Evolutionary conservation across 2,797 vertebrate genomes (phyloP).

Genomic region (Gymnopithys bicolor): DNA sequence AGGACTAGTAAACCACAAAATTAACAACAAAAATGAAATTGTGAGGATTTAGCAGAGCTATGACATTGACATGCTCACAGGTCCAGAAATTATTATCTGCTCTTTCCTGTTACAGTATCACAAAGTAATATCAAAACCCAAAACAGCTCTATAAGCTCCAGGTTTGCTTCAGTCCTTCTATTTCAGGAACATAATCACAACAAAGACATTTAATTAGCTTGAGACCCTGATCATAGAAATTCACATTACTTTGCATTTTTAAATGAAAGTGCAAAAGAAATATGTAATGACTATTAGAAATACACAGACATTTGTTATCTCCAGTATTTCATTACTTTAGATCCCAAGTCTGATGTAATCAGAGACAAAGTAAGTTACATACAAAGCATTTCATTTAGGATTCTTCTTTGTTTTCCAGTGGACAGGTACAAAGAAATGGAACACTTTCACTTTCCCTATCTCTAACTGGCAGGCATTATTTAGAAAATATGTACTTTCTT

Average conservation of each 20-base stretch:
- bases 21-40: background rate
- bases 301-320: background rate
- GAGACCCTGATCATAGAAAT: constrained; percentile 82
- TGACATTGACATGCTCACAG: background rate
- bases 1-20: background rate
- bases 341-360: background rate
- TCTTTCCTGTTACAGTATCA: background rate
- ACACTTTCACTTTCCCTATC: background rate
- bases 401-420: background rate
- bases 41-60: background rate
- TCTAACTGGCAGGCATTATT: background rate
- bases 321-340: background rate
- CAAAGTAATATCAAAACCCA: background rate
- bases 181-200: constrained; percentile 84
- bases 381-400: background rate
- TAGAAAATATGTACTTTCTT: background rate
- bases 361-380: background rate
- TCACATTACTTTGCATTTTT: constrained; percentile 47
- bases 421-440: background rate
- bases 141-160: constrained; percentile 32
- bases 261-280: background rate
- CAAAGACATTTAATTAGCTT: constrained; percentile 84
- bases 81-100: background rate
- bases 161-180: constrained; percentile 79
- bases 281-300: background rate